Conservation (phyloP, 1,140 invertebrate genomes). For the Oryzaephilus surinamensis region DNA sequence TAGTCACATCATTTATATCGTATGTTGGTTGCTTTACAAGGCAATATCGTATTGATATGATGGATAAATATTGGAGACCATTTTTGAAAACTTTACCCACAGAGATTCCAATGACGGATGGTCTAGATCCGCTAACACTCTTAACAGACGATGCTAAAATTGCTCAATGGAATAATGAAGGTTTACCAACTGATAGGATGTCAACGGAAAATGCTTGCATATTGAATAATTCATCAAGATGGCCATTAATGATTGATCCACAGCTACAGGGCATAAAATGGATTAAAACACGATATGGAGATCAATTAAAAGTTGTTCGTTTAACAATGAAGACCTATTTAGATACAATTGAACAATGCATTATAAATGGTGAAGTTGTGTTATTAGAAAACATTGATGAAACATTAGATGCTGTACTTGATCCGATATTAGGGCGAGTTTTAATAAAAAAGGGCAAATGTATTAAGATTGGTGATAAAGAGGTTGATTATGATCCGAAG, state of each 20-base stretch:
- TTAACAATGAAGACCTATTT: conserved; percentile 74
- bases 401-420: conserved; percentile 78
- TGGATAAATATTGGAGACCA: conserved; percentile 73
- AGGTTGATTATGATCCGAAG: conserved; percentile 74
- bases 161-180: conserved; percentile 90
- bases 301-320: conserved; percentile 59
- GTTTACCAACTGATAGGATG: conserved; percentile 84
- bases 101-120: conserved; percentile 64
- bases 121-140: conserved; percentile 68
- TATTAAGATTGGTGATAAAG: conserved; percentile 78
- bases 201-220: conserved; percentile 93
- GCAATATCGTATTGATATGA: conserved; percentile 67
- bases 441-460: conserved; percentile 73
- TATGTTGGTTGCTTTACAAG: conserved; percentile 91
- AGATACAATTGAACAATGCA: conserved; percentile 70
- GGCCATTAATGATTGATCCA: conserved; percentile 94
- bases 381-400: conserved; percentile 88
- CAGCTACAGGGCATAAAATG: conserved; percentile 88
- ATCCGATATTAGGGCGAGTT: conserved; percentile 78
- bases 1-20: conserved; percentile 89
- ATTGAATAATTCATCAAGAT: conserved; percentile 75
- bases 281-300: conserved; percentile 78
- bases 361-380: conserved; percentile 61
- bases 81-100: conserved; percentile 49
- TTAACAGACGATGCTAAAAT: conserved; percentile 86